Evolutionary conservation across 2,113 vertebrate genomes (phyloP).

Genomic region (Canis aureus): DNA sequence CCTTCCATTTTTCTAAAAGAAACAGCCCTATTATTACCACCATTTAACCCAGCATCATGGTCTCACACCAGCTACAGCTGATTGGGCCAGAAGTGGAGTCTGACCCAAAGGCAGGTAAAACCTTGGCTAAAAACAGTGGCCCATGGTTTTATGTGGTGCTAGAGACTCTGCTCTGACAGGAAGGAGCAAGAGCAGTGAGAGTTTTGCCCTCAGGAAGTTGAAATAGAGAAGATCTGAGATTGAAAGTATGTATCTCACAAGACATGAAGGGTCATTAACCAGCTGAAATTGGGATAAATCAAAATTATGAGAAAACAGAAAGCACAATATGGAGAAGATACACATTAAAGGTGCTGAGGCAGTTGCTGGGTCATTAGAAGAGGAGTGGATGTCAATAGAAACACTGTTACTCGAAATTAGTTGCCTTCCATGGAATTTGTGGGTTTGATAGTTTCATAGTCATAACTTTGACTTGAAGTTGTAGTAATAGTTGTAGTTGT

Average conservation of each 20-base stretch:
- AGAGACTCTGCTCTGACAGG: background rate
- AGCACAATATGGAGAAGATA: background rate
- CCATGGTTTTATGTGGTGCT: background rate
- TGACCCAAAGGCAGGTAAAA: background rate
- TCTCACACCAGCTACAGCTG: background rate
- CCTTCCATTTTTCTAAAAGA: background rate
- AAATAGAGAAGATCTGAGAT: background rate
- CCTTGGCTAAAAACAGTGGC: background rate
- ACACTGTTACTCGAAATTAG: background rate
- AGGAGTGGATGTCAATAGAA: background rate
- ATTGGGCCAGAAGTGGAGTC: background rate
- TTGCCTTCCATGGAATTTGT: background rate
- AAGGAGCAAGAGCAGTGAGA: background rate
- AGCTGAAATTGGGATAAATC: background rate
- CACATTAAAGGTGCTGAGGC: background rate
- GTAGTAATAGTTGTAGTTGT: too few species aligned
- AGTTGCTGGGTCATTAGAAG: background rate
- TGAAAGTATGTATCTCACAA: background rate
- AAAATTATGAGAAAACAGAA: conserved; percentile 30
- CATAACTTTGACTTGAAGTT: background rate
- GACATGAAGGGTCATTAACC: background rate
- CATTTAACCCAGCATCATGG: background rate
- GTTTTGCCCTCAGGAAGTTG: background rate
- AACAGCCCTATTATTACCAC: background rate
- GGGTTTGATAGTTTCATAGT: background rate